These are phyloP conservation scores for Aleadryas rufinucha DNA, from an alignment of 2,113 vertebrate species.

Conservation along the genomic window DNA sequence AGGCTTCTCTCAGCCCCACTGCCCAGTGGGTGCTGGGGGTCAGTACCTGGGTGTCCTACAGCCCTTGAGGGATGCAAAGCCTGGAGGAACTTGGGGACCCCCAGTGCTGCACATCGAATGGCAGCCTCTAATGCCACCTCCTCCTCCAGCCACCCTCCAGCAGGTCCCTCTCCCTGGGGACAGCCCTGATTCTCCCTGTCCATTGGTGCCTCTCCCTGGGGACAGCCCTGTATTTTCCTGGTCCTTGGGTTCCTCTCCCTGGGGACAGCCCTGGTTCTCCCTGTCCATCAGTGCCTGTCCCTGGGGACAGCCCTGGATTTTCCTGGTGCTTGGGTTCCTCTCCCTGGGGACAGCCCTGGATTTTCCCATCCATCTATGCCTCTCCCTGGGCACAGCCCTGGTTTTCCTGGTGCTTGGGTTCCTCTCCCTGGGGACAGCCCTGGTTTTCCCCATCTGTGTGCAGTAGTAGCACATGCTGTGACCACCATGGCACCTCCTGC, in stretches of 20 bases:
- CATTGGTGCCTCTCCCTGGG: no score
- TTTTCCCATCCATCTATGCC: background rate
- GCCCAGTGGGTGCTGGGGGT: background rate
- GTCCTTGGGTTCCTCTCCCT: rapidly evolving
- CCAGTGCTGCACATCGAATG: background rate
- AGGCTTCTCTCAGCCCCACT: rapidly evolving
- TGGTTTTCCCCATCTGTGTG: background rate
- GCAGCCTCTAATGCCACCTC: background rate
- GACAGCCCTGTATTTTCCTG: background rate
- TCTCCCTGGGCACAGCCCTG: background rate
- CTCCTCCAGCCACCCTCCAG: no score
- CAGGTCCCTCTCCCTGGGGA: no score
- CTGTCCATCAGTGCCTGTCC: background rate
- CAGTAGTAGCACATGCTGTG: rapidly evolving
- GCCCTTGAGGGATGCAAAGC: rapidly evolving
- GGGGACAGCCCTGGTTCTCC: background rate
- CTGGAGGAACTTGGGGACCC: background rate
- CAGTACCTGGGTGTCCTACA: rapidly evolving
- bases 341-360: background rate
- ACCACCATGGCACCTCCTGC: background rate
- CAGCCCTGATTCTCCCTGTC: rapidly evolving
- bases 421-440: background rate
- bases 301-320: background rate
- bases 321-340: background rate
- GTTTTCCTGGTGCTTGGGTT: rapidly evolving